Percentiles rank a stretch among this genome's conserved stretches.
These are phyloP conservation scores for Mionectes macconnelli DNA, from an alignment of 2,113 vertebrate genomes.

Conservation along the genomic window DNA sequence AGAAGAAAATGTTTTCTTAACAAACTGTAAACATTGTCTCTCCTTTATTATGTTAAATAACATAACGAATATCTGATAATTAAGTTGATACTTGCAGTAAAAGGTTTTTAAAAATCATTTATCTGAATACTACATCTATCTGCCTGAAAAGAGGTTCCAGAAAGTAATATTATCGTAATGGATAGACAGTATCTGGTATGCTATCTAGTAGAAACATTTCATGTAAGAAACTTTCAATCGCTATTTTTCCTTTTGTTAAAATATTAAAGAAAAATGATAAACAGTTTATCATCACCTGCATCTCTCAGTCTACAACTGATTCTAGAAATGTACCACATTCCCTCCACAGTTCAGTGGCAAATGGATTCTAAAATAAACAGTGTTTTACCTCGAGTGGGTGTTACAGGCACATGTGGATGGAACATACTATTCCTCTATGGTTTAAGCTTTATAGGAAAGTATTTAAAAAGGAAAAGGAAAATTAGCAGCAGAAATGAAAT, in stretches of 20 bases:
- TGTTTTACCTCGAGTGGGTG: background rate
- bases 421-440: background rate
- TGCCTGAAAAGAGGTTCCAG: background rate
- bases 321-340: background rate
- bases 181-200: background rate
- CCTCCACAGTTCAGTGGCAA: background rate
- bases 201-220: background rate
- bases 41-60: background rate
- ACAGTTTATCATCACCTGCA: background rate
- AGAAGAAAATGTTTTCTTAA: background rate
- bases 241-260: background rate
- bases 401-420: background rate
- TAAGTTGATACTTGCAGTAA: background rate
- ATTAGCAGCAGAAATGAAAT: background rate
- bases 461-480: background rate
- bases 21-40: background rate
- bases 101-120: background rate
- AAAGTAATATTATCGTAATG: background rate
- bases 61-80: background rate
- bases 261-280: background rate
- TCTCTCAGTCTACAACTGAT: background rate
- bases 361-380: constrained; percentile 12
- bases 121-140: background rate
- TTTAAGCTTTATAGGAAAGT: background rate
- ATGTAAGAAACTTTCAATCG: background rate